These are phyloP conservation scores for Eospalax fontanierii DNA, from an alignment of 2,797 vertebrate genomes.

Conservation along the genomic window DNA sequence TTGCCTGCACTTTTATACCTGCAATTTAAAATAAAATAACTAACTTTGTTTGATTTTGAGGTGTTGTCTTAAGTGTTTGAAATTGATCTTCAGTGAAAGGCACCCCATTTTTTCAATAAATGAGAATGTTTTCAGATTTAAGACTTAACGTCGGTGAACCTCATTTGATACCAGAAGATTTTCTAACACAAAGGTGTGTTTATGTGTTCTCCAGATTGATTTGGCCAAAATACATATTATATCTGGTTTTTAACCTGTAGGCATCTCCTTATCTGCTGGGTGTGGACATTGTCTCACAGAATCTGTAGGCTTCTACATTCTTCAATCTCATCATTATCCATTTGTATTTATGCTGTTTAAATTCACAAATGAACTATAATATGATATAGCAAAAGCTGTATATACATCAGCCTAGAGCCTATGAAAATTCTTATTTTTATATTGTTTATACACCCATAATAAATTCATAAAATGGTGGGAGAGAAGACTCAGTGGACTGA, in stretches of 20 bases:
- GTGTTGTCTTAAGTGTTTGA: conserved; percentile 33
- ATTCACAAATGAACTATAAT: background rate
- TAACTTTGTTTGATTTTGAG: conserved; percentile 15
- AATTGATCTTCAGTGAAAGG: background rate
- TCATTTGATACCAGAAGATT: background rate
- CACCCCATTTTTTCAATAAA: background rate
- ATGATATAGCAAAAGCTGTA: background rate
- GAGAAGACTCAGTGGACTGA: background rate
- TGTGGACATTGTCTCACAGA: background rate
- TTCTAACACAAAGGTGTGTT: background rate
- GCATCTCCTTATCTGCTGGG: background rate
- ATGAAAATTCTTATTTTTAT: background rate
- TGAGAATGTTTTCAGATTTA: background rate
- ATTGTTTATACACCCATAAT: background rate
- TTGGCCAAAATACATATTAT: background rate
- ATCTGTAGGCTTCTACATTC: background rate
- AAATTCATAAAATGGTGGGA: background rate
- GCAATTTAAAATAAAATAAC: conserved; percentile 68
- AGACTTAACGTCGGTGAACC: background rate
- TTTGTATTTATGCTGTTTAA: background rate
- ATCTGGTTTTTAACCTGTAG: background rate
- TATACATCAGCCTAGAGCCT: background rate
- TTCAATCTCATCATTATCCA: background rate
- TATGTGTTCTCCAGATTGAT: background rate
- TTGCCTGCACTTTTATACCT: conserved; percentile 10